Evolutionary conservation across 2,797 vertebrate species (phyloP), one percentile per base, ranked within the genome.

Genomic region (Typhlichthys eigenmanni): DNA sequence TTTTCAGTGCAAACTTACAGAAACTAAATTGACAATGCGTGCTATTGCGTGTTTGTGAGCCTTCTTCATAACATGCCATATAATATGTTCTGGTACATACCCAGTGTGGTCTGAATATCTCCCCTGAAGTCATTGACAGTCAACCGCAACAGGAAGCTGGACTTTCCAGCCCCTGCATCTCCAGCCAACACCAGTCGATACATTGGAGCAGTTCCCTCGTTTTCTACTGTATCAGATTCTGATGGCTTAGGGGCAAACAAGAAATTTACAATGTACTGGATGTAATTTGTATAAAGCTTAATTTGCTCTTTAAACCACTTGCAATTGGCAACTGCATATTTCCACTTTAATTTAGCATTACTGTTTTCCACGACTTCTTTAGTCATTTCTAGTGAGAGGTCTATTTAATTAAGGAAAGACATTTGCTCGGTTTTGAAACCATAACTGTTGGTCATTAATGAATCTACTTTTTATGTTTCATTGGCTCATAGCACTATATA

Each of bases 121-220:
- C 72, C 83, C 80, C 59, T 74, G 79, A 93, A 93, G 65, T 94
- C 78, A 0, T 93, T 94, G 1, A 76, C 69, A 3, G 85, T 89
- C 65, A 94, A 66, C 49, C 78, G 71, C 69, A 93, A 72, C 50
- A 93, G 87, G 75, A 94, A 93, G 79, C 92, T 93, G 66, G 92
- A 92, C 79, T 94, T 95, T 34, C 91, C 90, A 0, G 81, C 79
- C 16, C 92, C 90, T 0, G 89, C 66, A 0, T 94, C 91, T 61
- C 92, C 88, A 0, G 87, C 92, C 52, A 94, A 74, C 58, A 92
- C 90, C 68, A 94, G 82, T 19, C 68, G 78, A 73, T 92, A 93
- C 68, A 87, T 78, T 2, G 87, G 91, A 50, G 59, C 55, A 0
- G 84, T 73, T 1, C 60, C 58, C 0, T 62, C 16, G 0, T 60